phyloP scores from a whole-genome alignment of 2,113 vertebrate species.

The Thomomys bottae region DNA sequence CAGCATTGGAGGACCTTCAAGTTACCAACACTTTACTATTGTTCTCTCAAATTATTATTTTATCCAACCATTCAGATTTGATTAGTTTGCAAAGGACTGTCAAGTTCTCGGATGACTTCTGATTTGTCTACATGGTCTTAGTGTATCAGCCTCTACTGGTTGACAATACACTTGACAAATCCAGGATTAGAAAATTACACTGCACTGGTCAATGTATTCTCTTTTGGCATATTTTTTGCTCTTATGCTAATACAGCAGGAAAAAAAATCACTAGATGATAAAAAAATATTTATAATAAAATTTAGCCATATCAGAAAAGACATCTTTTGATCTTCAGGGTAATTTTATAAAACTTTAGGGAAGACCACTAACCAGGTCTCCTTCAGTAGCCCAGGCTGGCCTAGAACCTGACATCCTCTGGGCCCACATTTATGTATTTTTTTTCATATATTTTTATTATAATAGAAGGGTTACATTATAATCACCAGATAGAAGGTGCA shows the following conservation, averaged over 20 bases:
- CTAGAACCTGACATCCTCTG: neutral
- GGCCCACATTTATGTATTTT: too few species aligned
- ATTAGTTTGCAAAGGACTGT: neutral
- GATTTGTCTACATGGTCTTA: neutral
- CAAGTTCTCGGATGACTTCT: neutral
- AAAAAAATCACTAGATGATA: neutral
- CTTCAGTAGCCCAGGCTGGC: neutral
- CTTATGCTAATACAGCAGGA: neutral
- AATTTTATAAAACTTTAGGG: neutral
- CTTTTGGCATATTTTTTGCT: neutral
- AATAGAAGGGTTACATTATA: too few species aligned
- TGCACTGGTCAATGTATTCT: neutral
- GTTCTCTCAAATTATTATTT: neutral
- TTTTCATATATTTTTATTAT: too few species aligned
- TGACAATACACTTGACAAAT: neutral
- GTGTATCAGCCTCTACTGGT: neutral
- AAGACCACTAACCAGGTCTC: neutral
- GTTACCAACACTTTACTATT: neutral
- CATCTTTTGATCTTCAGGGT: neutral
- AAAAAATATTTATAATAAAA: conserved; percentile 1
- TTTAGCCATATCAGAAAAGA: neutral
- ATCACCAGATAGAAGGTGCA: too few species aligned
- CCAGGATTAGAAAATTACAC: neutral
- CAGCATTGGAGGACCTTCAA: neutral
- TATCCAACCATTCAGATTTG: conserved; percentile 27